These are phyloP conservation scores for Neelides sp. DNA, from an alignment of 1,140 invertebrate species.

Conservation along the genomic window DNA sequence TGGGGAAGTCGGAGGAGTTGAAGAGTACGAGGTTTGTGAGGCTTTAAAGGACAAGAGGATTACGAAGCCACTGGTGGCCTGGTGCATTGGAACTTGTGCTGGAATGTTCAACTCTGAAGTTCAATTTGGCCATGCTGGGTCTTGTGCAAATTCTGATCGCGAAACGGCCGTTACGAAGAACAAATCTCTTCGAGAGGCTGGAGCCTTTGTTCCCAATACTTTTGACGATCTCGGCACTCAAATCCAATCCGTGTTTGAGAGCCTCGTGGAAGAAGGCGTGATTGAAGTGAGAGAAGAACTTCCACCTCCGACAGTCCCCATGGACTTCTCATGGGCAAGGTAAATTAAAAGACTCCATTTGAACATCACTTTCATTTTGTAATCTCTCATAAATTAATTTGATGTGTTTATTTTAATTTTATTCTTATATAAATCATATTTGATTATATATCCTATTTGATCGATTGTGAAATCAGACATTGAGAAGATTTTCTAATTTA, in stretches of 20 bases:
- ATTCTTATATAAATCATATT: slow-evolving; percentile 7
- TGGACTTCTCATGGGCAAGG: slow-evolving; percentile 98
- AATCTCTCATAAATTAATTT: neutral
- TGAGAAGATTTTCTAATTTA: neutral
- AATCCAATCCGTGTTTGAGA: slow-evolving; percentile 62
- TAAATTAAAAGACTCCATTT: slow-evolving; percentile 42
- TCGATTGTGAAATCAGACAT: slow-evolving; percentile 5
- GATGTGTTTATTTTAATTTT: slow-evolving; percentile 9
- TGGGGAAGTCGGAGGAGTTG: slow-evolving; percentile 97
- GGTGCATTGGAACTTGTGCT: slow-evolving; percentile 69
- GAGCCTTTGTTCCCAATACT: slow-evolving; percentile 77
- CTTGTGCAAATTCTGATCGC: slow-evolving; percentile 86
- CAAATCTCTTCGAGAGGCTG: slow-evolving; percentile 60
- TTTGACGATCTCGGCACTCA: slow-evolving; percentile 82
- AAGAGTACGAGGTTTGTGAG: slow-evolving; percentile 93
- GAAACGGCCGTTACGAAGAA: slow-evolving; percentile 95
- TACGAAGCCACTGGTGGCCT: slow-evolving; percentile 90
- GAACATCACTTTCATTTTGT: slow-evolving; percentile 1
- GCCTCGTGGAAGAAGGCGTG: slow-evolving; percentile 63
- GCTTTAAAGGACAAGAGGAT: slow-evolving; percentile 69
- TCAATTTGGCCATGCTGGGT: slow-evolving; percentile 99
- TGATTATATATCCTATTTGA: slow-evolving; percentile 3
- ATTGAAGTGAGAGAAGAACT: slow-evolving; percentile 81
- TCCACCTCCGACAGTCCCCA: slow-evolving; percentile 95
- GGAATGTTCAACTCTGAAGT: slow-evolving; percentile 92